A percentile compares a stretch with the other conserved stretches of the same genome.
Conservation (phyloP, 2,888 invertebrate species). For the Hypolimnas misippus region DNA sequence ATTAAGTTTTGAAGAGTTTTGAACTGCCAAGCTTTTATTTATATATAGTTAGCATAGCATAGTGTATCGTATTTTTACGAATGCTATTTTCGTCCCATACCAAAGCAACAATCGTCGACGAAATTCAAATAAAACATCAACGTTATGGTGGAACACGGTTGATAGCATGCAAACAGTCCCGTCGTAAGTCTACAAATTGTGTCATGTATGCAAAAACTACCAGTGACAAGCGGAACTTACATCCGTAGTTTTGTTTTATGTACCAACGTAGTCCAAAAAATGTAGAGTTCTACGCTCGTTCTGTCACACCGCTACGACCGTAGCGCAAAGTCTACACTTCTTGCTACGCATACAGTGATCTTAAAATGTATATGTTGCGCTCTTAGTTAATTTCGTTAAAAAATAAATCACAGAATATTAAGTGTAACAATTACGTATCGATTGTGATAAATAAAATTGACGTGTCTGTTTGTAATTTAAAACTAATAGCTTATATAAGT, state of each 20-base stretch:
- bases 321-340: constrained; percentile 1
- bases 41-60: too few relatives aligned
- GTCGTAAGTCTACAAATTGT: constrained; percentile 5
- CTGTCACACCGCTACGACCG: not conserved
- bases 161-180: not conserved
- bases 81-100: not conserved
- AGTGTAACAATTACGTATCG: too few relatives aligned
- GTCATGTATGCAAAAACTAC: constrained; percentile 10
- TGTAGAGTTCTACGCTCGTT: not conserved
- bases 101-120: not conserved
- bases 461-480: too few relatives aligned
- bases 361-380: too few relatives aligned
- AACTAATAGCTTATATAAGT: too few relatives aligned
- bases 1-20: too few relatives aligned
- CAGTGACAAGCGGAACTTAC: constrained; percentile 5
- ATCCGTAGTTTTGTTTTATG: constrained; percentile 10
- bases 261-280: not conserved
- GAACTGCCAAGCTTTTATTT: too few relatives aligned
- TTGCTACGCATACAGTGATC: not conserved
- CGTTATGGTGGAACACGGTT: not conserved
- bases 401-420: too few relatives aligned
- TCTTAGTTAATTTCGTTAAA: too few relatives aligned
- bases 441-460: too few relatives aligned
- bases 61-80: too few relatives aligned
- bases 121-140: not conserved